These are phyloP conservation scores for Eledone cirrhosa DNA, from an alignment of 2,888 invertebrate genomes.

Conservation along the genomic window DNA sequence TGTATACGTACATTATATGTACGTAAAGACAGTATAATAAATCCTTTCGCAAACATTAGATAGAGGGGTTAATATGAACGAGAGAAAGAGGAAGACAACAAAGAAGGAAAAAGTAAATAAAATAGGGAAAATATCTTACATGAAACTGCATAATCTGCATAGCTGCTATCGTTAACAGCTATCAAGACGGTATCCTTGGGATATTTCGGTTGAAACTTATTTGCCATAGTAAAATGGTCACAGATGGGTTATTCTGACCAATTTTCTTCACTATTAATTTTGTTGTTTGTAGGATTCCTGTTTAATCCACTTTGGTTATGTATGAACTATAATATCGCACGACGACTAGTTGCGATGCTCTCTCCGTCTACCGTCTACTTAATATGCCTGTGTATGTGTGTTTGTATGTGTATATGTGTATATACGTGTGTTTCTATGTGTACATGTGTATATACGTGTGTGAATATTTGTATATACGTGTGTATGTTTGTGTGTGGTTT, in stretches of 20 bases:
- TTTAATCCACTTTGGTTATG: too few species aligned
- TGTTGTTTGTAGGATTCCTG: too few species aligned
- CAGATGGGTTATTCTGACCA: too few species aligned
- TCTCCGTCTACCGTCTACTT: too few species aligned
- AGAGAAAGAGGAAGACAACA: too few species aligned
- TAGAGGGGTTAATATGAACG: too few species aligned
- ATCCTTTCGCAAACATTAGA: too few species aligned
- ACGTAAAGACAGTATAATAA: too few species aligned
- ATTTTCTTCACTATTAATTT: too few species aligned
- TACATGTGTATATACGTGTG: background rate
- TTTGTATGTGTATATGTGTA: background rate
- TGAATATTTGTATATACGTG: background rate
- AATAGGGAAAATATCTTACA: background rate
- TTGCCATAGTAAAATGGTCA: background rate
- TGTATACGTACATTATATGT: too few species aligned
- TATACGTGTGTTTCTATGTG: background rate
- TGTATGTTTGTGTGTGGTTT: background rate
- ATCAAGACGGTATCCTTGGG: conserved; percentile 9
- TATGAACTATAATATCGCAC: too few species aligned
- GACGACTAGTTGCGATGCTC: too few species aligned
- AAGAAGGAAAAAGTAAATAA: background rate
- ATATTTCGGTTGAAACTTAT: background rate
- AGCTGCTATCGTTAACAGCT: background rate
- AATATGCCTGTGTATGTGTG: background rate
- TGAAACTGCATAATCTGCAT: background rate